phyloP scores from a whole-genome alignment of 2,113 vertebrate species.

The Himantopus leucocephalus region DNA sequence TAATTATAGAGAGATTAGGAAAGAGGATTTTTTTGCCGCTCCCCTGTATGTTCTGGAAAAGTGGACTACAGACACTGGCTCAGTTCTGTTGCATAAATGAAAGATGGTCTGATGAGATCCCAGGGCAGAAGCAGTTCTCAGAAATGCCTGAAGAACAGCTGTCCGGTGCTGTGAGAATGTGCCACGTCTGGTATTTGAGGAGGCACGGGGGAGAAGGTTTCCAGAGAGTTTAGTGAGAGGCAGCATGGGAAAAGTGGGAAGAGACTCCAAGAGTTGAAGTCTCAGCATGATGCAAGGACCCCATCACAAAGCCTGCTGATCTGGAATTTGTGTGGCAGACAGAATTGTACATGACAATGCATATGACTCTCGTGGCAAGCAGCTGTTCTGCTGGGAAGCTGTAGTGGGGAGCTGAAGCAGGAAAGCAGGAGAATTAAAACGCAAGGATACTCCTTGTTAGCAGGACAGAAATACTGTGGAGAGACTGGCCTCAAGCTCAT shows the following conservation, averaged over 20 bases:
- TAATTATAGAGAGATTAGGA: neutral
- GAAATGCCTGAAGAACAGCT: neutral
- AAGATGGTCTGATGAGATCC: neutral
- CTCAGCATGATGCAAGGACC: neutral
- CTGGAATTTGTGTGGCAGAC: neutral
- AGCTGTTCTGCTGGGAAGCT: neutral
- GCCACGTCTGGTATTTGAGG: accelerated
- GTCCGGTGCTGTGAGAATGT: neutral
- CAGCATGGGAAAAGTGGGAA: neutral
- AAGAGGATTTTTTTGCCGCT: neutral
- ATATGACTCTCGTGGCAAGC: neutral
- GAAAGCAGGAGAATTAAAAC: neutral
- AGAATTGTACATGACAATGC: neutral
- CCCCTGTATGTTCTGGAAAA: neutral
- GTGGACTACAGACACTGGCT: neutral
- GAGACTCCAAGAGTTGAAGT: neutral
- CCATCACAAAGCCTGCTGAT: neutral
- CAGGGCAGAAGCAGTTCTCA: neutral
- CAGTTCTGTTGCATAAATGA: neutral
- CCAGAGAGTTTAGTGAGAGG: neutral
- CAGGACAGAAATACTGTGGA: neutral
- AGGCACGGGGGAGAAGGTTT: neutral
- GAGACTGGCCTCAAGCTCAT: accelerated
- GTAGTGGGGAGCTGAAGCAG: neutral
- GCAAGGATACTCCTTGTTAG: neutral